phyloP scores from a whole-genome alignment of 2,797 vertebrate genomes.

The Choloepus didactylus region DNA sequence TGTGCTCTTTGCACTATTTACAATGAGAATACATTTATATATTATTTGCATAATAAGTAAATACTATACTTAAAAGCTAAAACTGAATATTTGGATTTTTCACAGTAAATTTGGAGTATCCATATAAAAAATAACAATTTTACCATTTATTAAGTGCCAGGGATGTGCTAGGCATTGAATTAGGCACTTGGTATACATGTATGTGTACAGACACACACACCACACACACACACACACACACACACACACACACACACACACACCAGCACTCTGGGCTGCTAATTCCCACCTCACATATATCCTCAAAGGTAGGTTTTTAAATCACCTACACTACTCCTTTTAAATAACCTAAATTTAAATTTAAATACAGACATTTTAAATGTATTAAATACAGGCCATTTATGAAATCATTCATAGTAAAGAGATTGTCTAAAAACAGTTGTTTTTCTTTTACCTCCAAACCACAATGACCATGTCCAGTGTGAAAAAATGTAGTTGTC shows the following conservation, averaged over 20 bases:
- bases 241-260: no score
- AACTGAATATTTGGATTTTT: neutral
- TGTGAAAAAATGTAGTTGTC: neutral
- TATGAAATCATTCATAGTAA: neutral
- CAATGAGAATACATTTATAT: neutral
- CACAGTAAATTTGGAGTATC: neutral
- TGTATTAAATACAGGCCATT: neutral
- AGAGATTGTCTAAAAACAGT: neutral
- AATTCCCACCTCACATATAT: neutral
- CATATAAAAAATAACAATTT: neutral
- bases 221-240: neutral
- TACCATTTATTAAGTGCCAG: neutral
- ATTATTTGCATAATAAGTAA: neutral
- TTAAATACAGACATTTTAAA: neutral
- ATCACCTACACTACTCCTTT: neutral
- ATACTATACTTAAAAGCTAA: neutral
- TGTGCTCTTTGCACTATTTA: neutral
- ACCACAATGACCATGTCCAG: neutral
- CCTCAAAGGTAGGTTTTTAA: neutral
- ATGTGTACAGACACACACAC: neutral
- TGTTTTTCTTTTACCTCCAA: slow-evolving; percentile 29
- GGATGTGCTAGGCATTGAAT: neutral
- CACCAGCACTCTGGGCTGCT: neutral
- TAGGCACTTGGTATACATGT: neutral
- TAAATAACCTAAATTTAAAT: neutral